Evolutionary conservation across 2,113 vertebrate genomes (phyloP).

Genomic region (Leptodactylus fuscus): DNA sequence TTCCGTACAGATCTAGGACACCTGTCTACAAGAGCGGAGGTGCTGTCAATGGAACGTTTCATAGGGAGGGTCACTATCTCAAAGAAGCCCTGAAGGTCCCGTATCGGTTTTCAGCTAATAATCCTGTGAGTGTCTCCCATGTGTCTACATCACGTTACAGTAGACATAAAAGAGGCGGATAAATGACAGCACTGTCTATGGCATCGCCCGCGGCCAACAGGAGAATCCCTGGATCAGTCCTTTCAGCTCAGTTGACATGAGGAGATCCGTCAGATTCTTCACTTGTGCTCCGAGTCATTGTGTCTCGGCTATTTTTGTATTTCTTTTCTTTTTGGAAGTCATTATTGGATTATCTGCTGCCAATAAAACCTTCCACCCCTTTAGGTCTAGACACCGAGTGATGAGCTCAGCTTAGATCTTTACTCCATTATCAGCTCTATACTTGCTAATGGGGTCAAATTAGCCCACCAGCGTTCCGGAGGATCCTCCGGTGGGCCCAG

Average conservation of each 20-base stretch:
- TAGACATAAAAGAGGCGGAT: slow-evolving; percentile 19
- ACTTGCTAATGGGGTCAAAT: no score
- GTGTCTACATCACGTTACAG: slow-evolving; percentile 56
- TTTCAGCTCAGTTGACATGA: slow-evolving; percentile 31
- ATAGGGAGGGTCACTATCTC: slow-evolving; percentile 1
- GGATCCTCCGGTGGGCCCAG: no score
- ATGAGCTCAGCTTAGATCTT: neutral
- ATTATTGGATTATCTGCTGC: slow-evolving; percentile 12
- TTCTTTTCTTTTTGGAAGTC: neutral
- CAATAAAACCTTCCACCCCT: neutral
- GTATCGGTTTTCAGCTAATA: slow-evolving; percentile 52
- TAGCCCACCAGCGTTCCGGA: no score
- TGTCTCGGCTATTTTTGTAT: neutral
- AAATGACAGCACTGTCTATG: slow-evolving; percentile 53
- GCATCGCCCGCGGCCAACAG: neutral
- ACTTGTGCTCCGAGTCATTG: neutral
- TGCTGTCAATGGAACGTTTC: slow-evolving; percentile 64
- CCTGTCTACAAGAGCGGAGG: neutral
- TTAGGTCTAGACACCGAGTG: neutral
- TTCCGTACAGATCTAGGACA: neutral
- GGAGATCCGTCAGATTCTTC: neutral
- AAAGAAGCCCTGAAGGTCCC: slow-evolving; percentile 37
- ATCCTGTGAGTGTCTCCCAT: slow-evolving; percentile 12
- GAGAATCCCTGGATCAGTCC: slow-evolving; percentile 27
- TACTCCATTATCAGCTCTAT: no score